Percentiles rank a stretch among this genome's conserved stretches.
Evolutionary conservation across 2,797 vertebrate species (phyloP).

Genomic region (Tenualosa thibaudeaui): DNA sequence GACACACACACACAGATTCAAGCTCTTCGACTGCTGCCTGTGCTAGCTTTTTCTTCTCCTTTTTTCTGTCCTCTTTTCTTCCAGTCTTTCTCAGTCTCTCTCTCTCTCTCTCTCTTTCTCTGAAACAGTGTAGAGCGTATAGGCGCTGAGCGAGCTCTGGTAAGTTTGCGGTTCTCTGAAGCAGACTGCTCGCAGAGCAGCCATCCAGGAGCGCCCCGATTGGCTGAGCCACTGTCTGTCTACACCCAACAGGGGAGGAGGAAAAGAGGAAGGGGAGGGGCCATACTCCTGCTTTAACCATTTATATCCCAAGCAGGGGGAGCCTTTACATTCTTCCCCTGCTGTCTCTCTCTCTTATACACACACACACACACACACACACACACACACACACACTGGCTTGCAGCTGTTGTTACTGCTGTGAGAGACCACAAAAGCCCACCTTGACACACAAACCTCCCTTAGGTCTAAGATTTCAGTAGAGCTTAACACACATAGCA

Average conservation of each 20-base stretch:
- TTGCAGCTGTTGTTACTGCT: slow-evolving; percentile 48
- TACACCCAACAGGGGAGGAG: slow-evolving; percentile 69
- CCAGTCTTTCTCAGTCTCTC: slow-evolving; percentile 36
- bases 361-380: slow-evolving; percentile 34
- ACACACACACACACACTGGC: slow-evolving; percentile 44
- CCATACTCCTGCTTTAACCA: slow-evolving; percentile 67
- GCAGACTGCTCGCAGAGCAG: slow-evolving; percentile 70
- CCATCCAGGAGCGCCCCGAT: slow-evolving; percentile 67
- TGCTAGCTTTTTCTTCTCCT: slow-evolving; percentile 37
- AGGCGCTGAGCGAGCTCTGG: slow-evolving; percentile 66
- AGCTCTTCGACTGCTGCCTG: slow-evolving; percentile 55
- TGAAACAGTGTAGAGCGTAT: slow-evolving; percentile 33
- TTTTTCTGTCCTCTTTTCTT: slow-evolving; percentile 25
- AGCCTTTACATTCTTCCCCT: not conserved
- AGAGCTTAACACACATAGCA: slow-evolving; percentile 4
- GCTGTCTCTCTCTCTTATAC: slow-evolving; percentile 23
- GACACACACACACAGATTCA: not conserved
- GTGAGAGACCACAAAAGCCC: slow-evolving; percentile 48
- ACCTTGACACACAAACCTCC: slow-evolving; percentile 50
- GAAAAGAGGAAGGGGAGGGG: slow-evolving; percentile 46
- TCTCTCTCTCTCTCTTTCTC: slow-evolving; percentile 16
- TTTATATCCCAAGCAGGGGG: slow-evolving; percentile 49
- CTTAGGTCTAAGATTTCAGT: slow-evolving; percentile 42
- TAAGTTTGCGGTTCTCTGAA: slow-evolving; percentile 62
- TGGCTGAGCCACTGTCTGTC: slow-evolving; percentile 75